Conservation (phyloP, 64 coral and sea anemone species). For the Acropora yongei region DNA sequence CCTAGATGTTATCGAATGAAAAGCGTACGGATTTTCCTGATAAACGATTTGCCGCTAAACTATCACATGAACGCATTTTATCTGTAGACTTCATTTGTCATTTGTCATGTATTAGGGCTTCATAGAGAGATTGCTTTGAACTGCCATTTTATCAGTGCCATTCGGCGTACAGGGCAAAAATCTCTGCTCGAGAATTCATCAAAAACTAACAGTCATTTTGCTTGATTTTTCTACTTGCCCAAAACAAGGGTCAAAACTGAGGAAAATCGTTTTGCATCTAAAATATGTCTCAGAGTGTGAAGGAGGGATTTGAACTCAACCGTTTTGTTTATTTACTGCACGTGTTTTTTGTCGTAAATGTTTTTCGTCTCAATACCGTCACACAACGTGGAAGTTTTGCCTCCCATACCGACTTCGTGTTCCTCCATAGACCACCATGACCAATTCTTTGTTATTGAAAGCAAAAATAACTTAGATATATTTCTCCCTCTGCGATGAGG, state of each 20-base stretch:
- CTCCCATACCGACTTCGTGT: background rate
- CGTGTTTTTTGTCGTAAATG: background rate
- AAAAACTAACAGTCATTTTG: background rate
- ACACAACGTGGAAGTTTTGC: background rate
- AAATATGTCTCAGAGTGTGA: no score
- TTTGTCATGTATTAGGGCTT: background rate
- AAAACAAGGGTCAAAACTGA: no score
- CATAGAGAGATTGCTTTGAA: background rate
- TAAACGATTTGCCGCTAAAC: background rate
- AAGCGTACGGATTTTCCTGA: background rate
- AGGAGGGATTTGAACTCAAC: background rate
- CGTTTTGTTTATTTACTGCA: background rate
- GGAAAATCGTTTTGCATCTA: no score
- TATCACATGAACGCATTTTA: background rate
- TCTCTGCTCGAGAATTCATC: no score
- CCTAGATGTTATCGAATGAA: background rate
- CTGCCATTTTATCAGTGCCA: background rate
- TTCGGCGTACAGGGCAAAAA: no score
- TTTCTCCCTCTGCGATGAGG: no score
- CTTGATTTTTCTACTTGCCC: background rate
- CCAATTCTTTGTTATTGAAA: background rate
- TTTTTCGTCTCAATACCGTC: background rate
- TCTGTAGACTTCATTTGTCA: constrained; percentile 5
- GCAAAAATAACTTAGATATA: background rate
- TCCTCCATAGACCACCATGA: background rate